A percentile compares a stretch with the other conserved stretches of the same genome.
Conservation (phyloP, 2,888 invertebrate species). For the Pyrrhia umbra region DNA sequence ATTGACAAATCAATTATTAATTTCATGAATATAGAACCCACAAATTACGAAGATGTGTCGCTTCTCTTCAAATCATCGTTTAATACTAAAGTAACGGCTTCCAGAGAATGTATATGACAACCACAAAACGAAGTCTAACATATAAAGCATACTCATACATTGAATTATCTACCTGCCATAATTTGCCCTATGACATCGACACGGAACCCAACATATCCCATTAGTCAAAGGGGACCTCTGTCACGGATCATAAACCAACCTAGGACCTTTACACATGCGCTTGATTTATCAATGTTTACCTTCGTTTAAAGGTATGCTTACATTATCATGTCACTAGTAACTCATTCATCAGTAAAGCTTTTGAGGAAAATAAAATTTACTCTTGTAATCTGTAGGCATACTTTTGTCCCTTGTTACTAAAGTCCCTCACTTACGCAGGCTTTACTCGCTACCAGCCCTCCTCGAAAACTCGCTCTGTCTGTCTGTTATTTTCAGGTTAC, state of each 20-base stretch:
- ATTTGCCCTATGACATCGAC: constrained; percentile 9
- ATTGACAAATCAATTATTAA: too few species aligned
- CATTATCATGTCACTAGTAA: background rate
- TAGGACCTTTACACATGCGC: background rate
- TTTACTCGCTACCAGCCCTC: too few species aligned
- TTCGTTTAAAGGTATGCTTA: constrained; percentile 3
- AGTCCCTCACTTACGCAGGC: background rate
- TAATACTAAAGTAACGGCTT: constrained; percentile 1
- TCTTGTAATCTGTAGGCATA: background rate
- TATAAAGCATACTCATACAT: constrained; percentile 10
- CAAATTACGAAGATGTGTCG: too few species aligned
- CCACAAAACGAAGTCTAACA: constrained; percentile 15
- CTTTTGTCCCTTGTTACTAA: background rate
- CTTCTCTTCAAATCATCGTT: background rate
- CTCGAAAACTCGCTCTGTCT: too few species aligned
- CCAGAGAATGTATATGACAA: constrained; percentile 3
- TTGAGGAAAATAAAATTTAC: background rate
- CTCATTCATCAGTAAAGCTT: background rate
- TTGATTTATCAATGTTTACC: constrained; percentile 29
- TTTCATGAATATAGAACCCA: too few species aligned
- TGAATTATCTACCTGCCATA: background rate
- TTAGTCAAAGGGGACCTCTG: constrained; percentile 35
- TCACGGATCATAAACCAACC: constrained; percentile 5
- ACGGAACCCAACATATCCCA: constrained; percentile 7
- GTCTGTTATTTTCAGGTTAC: too few species aligned